These are phyloP conservation scores for Hyperoodon ampullatus DNA, from an alignment of 2,113 vertebrate genomes.

Conservation along the genomic window DNA sequence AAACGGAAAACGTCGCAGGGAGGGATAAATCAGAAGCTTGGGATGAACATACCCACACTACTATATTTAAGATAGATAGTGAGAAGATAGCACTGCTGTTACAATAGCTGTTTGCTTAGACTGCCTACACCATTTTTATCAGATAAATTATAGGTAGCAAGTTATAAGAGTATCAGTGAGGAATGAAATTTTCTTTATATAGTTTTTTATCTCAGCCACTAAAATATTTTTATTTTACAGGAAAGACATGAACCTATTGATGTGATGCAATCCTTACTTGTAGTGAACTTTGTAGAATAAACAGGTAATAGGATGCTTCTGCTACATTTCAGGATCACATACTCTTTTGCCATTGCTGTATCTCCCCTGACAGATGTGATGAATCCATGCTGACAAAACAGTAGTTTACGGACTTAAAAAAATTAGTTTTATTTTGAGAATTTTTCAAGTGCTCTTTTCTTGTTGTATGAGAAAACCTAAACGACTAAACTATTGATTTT, in stretches of 20 bases:
- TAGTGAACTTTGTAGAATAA: background rate
- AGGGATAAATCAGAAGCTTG: background rate
- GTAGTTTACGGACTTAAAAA: conserved; percentile 28
- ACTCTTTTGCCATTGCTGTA: background rate
- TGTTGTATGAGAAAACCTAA: conserved; percentile 12
- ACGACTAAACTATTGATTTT: background rate
- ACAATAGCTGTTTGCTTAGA: background rate
- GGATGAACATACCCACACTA: background rate
- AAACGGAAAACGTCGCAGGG: background rate
- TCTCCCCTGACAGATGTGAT: background rate
- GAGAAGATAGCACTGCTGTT: background rate
- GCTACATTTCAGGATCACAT: background rate
- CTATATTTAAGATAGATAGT: background rate
- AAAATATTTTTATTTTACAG: background rate
- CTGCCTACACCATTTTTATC: background rate
- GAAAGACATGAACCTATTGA: background rate
- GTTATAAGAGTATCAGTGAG: conserved; percentile 16
- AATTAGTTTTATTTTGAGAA: background rate
- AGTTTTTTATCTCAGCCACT: background rate
- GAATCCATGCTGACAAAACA: background rate
- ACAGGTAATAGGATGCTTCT: background rate
- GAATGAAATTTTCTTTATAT: conserved; percentile 17
- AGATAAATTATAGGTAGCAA: conserved; percentile 16
- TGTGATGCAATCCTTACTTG: background rate
- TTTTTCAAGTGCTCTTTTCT: conserved; percentile 25